Evolutionary conservation across 64 coral and sea anemone species (phyloP).

Genomic region (Pocillopora damicornis): DNA sequence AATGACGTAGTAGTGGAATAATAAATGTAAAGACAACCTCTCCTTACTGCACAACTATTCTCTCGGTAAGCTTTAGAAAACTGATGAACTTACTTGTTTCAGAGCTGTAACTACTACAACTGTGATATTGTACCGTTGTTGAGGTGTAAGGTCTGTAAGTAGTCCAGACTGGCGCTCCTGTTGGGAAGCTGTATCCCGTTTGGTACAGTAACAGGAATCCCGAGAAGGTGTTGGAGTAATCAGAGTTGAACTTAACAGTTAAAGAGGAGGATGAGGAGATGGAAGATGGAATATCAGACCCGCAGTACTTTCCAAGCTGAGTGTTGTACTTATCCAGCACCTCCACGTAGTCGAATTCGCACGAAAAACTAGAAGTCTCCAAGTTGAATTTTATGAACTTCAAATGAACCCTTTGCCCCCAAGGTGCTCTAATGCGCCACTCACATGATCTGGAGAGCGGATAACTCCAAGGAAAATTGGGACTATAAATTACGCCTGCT

Average conservation of each 20-base stretch:
- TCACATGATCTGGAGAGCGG: not conserved
- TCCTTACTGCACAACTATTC: too few relatives aligned
- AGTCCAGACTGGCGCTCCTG: not conserved
- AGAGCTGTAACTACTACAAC: not conserved
- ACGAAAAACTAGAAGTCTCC: not conserved
- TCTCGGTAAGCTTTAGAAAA: too few relatives aligned
- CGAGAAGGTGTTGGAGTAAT: not conserved
- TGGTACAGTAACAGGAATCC: constrained; percentile 26
- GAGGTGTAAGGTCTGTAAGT: not conserved
- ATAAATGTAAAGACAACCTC: too few relatives aligned
- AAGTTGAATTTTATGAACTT: not conserved
- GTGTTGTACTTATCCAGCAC: not conserved
- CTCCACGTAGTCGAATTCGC: not conserved
- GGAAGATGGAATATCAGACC: not conserved
- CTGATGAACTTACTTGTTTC: constrained; percentile 1
- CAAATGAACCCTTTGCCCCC: not conserved
- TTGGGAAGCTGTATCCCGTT: not conserved
- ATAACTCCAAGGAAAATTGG: not conserved
- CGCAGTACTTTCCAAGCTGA: not conserved
- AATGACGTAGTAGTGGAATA: too few relatives aligned
- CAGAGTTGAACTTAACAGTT: not conserved
- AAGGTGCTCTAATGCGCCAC: not conserved
- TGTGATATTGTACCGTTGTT: not conserved
- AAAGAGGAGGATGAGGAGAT: not conserved
- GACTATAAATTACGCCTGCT: not conserved